Base-by-base conservation (phyloP, 2,888 invertebrate species). In the Eupithecia abbreviata region DNA sequence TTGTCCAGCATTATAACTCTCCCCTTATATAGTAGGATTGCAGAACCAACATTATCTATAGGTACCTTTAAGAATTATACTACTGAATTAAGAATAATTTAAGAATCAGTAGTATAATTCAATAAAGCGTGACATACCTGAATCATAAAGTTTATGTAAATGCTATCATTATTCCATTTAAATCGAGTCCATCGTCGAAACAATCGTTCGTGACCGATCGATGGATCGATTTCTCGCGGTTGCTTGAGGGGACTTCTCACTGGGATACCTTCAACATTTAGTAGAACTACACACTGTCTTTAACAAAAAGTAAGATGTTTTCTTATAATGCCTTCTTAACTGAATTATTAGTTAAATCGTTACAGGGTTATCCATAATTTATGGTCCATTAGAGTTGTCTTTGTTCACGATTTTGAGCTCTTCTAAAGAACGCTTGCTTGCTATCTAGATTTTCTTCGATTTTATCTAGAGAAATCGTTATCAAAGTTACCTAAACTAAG, bases 201-300 rank as follows among this genome's bases (percentile, higher is more conserved):
- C 67, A 68, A 73, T 51, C 66, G 66, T 18, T 72, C 72, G 72
- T 72, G 73, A 73, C 67, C 66, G 30, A 67, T 68, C 67, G 73
- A 18, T 41, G 18, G 66, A 51, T 51, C 41, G 49, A 73, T 67
- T 73, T 73, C 66, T 66, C 67, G 72, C 41, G 15, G 66, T 66
- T 42, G 42, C 7, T 66, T 66, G 18, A 15, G 66, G 15, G 42
- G 66, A 66, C 42, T 66, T 41, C 42, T 42, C 66, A 66, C 66
- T 66, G 12, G 51, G 51, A 13, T 49, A 51, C 5, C 15, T 51
- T 51, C 15, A 51, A 15, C 15, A 51, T 51, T 43, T 43, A 43
- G 43, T 43, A 43, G 3, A 49, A 0, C 13, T 49, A 13, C 49
- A 49, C 4, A 13, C 49, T 49, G 13, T 13, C 1, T 13, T 4